These are phyloP conservation scores for mouse (Mus musculus) DNA, from an alignment of 2,113 vertebrate genomes.

Conservation along the genomic window GRCm39 chr2:26086501-26087000, in stretches of 20 bases:
- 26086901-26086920: neutral
- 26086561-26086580: too few relatives aligned
- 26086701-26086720: fast-evolving
- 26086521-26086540: neutral
- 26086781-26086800: fast-evolving
- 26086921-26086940: neutral
- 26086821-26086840: fast-evolving
- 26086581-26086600: neutral
- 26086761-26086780: neutral
- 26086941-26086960: fast-evolving
- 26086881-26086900: fast-evolving
- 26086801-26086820: neutral
- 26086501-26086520: neutral
- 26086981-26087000: neutral
- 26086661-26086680: neutral
- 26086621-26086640: neutral
- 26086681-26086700: neutral
- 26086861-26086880: neutral
- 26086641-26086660: fast-evolving
- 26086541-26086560: fast-evolving
- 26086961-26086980: neutral
- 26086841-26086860: neutral
- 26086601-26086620: fast-evolving
- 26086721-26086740: fast-evolving
- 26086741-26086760: neutral